phyloP scores from a whole-genome alignment of 2,113 vertebrate genomes.

The Ahaetulla prasina region DNA sequence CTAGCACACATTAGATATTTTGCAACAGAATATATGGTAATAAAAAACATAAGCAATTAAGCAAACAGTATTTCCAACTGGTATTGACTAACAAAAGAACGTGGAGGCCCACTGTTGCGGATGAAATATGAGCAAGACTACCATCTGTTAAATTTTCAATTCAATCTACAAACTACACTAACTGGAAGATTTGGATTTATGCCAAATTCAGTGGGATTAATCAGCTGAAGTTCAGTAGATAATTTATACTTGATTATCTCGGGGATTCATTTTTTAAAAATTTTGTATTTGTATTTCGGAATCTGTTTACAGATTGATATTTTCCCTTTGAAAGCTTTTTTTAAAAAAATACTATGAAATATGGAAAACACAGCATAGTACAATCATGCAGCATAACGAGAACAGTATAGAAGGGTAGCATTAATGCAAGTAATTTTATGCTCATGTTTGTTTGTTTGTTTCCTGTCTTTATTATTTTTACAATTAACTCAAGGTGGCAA shows the following conservation, averaged over 20 bases:
- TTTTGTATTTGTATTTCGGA: not conserved
- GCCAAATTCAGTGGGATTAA: not conserved
- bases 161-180: not conserved
- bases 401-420: not conserved
- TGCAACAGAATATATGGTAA: slow-evolving; percentile 19
- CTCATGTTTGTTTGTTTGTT: not conserved
- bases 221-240: slow-evolving; percentile 4
- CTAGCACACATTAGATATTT: not conserved
- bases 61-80: slow-evolving; percentile 10
- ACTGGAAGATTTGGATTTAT: not conserved
- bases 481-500: not conserved
- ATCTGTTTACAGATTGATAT: not conserved
- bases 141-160: slow-evolving; percentile 9
- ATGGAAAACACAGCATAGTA: not conserved
- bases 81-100: not conserved
- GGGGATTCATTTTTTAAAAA: not conserved
- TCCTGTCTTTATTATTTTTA: not conserved
- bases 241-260: not conserved
- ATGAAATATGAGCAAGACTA: slow-evolving; percentile 2
- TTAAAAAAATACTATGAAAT: not conserved
- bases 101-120: not conserved
- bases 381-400: not conserved
- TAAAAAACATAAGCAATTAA: slow-evolving; percentile 24
- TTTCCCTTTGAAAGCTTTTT: not conserved
- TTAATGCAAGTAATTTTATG: not conserved